Percentiles rank a stretch among this genome's conserved stretches.
These are phyloP conservation scores for Chaetodon trifasciatus DNA, from an alignment of 2,797 vertebrate species.

Conservation along the genomic window DNA sequence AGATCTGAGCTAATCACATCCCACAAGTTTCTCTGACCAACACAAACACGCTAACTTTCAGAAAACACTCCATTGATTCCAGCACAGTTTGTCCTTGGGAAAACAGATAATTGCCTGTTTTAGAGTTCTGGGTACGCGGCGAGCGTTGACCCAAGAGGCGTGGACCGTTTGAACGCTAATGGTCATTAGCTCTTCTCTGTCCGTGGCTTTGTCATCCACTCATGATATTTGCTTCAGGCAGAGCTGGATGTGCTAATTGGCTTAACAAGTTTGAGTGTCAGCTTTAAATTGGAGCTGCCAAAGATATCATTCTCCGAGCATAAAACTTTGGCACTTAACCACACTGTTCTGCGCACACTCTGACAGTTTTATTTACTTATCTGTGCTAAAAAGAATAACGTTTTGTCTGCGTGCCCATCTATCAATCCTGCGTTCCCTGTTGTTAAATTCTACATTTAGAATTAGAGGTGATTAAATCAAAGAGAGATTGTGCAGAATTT, in stretches of 20 bases:
- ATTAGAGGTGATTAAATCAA: constrained; percentile 26
- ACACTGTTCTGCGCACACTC: constrained; percentile 7
- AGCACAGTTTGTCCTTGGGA: constrained; percentile 32
- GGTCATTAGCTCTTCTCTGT: constrained; percentile 58
- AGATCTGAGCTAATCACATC: constrained; percentile 46
- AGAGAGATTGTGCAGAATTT: background rate
- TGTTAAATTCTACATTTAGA: background rate
- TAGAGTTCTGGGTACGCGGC: constrained; percentile 19
- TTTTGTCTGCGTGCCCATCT: background rate
- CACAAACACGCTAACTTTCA: constrained; percentile 28
- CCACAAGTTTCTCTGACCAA: constrained; percentile 21
- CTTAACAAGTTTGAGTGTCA: constrained; percentile 63
- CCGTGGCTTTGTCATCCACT: constrained; percentile 41
- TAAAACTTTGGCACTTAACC: constrained; percentile 7
- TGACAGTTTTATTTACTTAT: constrained; percentile 28
- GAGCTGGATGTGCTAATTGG: constrained; percentile 61
- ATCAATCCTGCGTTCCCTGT: background rate
- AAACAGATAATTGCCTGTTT: constrained; percentile 64
- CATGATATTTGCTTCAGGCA: constrained; percentile 40
- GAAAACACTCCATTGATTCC: constrained; percentile 52
- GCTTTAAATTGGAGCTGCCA: constrained; percentile 52
- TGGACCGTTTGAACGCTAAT: constrained; percentile 37
- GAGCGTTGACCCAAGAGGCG: constrained; percentile 35
- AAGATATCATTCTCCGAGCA: constrained; percentile 33
- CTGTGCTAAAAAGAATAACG: background rate